phyloP scores from a whole-genome alignment of 2,888 invertebrate species.

The Pherbina coryleti region DNA sequence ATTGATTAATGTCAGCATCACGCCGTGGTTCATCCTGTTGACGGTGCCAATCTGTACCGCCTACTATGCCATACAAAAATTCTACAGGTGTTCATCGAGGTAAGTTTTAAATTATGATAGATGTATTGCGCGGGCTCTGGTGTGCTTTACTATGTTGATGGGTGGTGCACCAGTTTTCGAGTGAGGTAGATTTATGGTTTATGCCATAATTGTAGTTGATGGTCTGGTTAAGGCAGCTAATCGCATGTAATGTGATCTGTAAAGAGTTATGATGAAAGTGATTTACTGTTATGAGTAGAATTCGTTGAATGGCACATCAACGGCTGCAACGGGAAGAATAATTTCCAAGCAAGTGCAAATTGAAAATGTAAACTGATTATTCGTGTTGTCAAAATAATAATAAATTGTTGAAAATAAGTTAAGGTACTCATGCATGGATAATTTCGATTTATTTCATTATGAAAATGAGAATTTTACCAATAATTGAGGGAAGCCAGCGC shows the following conservation, averaged over 20 bases:
- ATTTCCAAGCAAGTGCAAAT: too few relatives aligned
- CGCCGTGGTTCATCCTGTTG: slow-evolving; percentile 81
- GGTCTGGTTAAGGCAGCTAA: background rate
- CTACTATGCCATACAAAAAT: slow-evolving; percentile 80
- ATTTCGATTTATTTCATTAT: too few relatives aligned
- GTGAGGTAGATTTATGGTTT: background rate
- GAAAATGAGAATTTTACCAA: too few relatives aligned
- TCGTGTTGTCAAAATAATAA: too few relatives aligned
- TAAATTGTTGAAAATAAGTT: too few relatives aligned
- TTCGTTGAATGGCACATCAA: too few relatives aligned
- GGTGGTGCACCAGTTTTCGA: background rate
- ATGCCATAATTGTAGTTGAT: background rate
- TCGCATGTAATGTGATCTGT: background rate
- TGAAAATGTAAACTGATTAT: too few relatives aligned
- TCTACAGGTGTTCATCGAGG: slow-evolving; percentile 81
- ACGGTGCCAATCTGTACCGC: slow-evolving; percentile 79
- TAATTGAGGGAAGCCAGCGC: too few relatives aligned
- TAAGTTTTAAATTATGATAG: slow-evolving; percentile 58
- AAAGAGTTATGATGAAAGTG: background rate
- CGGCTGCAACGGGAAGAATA: too few relatives aligned
- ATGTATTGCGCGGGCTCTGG: background rate
- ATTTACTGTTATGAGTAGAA: background rate
- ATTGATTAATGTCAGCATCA: slow-evolving; percentile 80
- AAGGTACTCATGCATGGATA: too few relatives aligned
- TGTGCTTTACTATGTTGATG: background rate